Evolutionary conservation across 2,113 vertebrate species (phyloP).

Genomic region (Sorex fumeus): DNA sequence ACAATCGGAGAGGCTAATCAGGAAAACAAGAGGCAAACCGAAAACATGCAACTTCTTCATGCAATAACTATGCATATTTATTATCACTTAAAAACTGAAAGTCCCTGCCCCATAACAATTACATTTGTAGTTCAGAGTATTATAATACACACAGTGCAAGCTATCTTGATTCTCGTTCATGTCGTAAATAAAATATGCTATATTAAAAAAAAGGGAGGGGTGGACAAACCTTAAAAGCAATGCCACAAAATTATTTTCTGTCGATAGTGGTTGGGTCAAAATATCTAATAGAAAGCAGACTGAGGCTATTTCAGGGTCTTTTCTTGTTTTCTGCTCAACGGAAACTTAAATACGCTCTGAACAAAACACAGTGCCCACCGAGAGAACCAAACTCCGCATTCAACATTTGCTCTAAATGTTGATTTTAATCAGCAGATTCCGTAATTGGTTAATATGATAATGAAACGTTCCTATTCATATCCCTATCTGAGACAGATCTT

Average conservation of each 20-base stretch:
- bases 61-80: not conserved
- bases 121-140: not conserved
- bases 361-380: constrained; percentile 31
- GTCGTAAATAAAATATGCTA: not conserved
- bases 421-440: constrained; percentile 77
- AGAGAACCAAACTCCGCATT: constrained; percentile 64
- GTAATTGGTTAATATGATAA: constrained; percentile 83
- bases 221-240: constrained; percentile 33
- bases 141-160: not conserved
- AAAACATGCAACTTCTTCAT: constrained; percentile 55
- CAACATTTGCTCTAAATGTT: constrained; percentile 75
- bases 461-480: constrained; percentile 86
- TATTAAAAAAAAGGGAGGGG: not conserved
- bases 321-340: constrained; percentile 17
- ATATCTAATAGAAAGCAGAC: constrained; percentile 38
- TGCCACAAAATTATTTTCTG: not conserved
- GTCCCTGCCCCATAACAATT: not conserved
- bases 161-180: not conserved
- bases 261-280: not conserved
- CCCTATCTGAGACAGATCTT: constrained; percentile 86
- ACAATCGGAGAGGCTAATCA: constrained; percentile 55
- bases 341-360: constrained; percentile 41
- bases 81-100: not conserved
- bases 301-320: constrained; percentile 25
- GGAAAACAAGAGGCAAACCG: not conserved